Base-by-base conservation (phyloP, 2,113 vertebrate species). In the Ancistrus triradiatus region DNA sequence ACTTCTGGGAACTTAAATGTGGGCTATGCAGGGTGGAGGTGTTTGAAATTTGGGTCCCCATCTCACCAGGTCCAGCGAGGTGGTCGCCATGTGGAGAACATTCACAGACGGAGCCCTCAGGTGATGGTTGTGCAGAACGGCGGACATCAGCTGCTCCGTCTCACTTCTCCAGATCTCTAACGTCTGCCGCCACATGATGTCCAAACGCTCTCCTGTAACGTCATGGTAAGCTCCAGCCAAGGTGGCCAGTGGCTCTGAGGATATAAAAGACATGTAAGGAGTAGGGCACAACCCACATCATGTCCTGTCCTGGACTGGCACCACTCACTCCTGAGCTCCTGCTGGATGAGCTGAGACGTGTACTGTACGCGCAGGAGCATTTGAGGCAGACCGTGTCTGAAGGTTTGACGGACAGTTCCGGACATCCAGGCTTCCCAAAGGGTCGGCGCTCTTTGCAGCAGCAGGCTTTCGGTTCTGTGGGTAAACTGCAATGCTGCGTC, bases 171-270 rank as follows among this genome's bases (percentile, higher is more conserved):
- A 90, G 37, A 69, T 35, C 1, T 83, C 69, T 0, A 84, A 81
- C n/a, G 66, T 74, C 42, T 90, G 80, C 60, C 40, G 80, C 91
- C 88, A 93, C 28, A 85, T 74, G 1, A 77, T 64, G 8, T 91
- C 91, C 77, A 88, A 66, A 52, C 74, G 77, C 73, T 77, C 82
- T 55, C 83, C 85, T 0, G 77, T 92, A 55, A 90, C 88, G 18
- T 95, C 91, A 0, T 90, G 86, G 74, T 91, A 94, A 22, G 89
- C 88, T 0, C 87, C 92, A 35, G 92, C 88, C 70, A 91, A 63
- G 0, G 88, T 92, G 35, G 82, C 81, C 70, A 93, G 68, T 0
- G 92, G 91, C 66, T 84, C 92, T 95, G 68, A 11, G 4, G 6
- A 22, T 65, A 14, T 7, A 57, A 27, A 0, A 2, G 15, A 49